A percentile compares a stretch with the other conserved stretches of the same genome.
Evolutionary conservation across 1,140 invertebrate genomes (phyloP).

Genomic region (Bombus waltoni): DNA sequence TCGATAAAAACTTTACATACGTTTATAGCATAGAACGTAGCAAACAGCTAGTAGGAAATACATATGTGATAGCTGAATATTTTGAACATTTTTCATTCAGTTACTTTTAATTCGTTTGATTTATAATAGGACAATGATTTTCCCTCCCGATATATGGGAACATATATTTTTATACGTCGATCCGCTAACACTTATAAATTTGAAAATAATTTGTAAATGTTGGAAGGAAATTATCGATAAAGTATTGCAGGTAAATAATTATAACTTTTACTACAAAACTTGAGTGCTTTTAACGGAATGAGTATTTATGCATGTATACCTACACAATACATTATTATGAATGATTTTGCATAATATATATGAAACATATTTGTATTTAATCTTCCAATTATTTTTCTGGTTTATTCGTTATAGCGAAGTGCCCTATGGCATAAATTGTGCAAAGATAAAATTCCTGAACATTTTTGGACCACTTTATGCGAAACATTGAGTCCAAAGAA

Average conservation of each 20-base stretch:
- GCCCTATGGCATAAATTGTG: slow-evolving; percentile 58
- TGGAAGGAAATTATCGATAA: slow-evolving; percentile 58
- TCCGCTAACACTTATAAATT: slow-evolving; percentile 37
- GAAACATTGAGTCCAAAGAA: slow-evolving; percentile 49
- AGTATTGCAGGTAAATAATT: slow-evolving; percentile 51
- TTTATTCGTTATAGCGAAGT: slow-evolving; percentile 39
- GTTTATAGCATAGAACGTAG: background rate
- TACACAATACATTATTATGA: background rate
- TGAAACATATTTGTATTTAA: background rate
- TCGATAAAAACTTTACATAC: background rate
- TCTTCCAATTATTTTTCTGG: background rate
- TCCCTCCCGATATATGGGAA: slow-evolving; percentile 67
- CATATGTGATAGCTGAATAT: background rate
- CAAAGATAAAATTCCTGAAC: slow-evolving; percentile 49
- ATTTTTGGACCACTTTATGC: slow-evolving; percentile 51
- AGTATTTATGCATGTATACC: background rate
- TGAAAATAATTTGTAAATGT: slow-evolving; percentile 42
- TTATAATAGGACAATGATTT: slow-evolving; percentile 45
- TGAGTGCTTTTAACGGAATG: background rate
- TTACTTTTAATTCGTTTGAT: background rate
- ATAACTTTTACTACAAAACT: background rate
- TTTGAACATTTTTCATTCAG: background rate
- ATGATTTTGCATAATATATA: background rate
- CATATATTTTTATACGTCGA: slow-evolving; percentile 56
- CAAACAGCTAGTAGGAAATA: background rate